Conservation (phyloP, 2,888 invertebrate genomes). For the Acheta domesticus region DNA sequence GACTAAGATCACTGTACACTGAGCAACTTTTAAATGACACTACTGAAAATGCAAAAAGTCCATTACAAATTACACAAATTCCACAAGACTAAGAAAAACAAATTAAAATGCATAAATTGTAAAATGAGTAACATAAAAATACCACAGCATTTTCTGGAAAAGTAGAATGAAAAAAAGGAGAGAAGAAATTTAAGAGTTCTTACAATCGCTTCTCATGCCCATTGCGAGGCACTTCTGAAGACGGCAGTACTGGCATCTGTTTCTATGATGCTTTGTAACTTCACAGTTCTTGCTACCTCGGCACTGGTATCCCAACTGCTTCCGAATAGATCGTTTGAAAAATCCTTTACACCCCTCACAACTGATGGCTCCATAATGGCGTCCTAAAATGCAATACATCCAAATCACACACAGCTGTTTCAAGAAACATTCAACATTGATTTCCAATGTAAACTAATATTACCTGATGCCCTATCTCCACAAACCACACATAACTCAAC, state of each 20-base stretch:
- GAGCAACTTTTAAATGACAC: too few relatives aligned
- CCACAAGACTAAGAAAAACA: too few relatives aligned
- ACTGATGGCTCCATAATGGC: constrained; percentile 90
- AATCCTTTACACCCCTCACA: constrained; percentile 98
- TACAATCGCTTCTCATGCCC: constrained; percentile 99
- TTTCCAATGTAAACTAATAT: constrained; percentile 25
- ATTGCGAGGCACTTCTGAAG: constrained; percentile 95
- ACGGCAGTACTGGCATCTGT: constrained; percentile 97
- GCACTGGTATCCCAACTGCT: constrained; percentile 95
- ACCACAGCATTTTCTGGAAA: too few relatives aligned
- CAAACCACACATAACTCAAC: constrained; percentile 91
- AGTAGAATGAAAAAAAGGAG: neutral
- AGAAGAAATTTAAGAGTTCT: constrained; percentile 48
- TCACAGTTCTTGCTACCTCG: constrained; percentile 95
- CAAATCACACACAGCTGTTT: neutral
- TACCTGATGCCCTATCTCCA: constrained; percentile 88
- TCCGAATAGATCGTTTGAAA: constrained; percentile 95
- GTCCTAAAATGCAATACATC: constrained; percentile 50
- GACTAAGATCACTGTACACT: too few relatives aligned
- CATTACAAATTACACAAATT: too few relatives aligned
- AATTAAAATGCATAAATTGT: too few relatives aligned
- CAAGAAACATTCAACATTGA: neutral
- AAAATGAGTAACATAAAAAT: too few relatives aligned
- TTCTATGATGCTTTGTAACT: constrained; percentile 97
- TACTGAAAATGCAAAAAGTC: too few relatives aligned